Evolutionary conservation across 2,113 vertebrate genomes (phyloP).

Genomic region (Pseudopodoces humilis): DNA sequence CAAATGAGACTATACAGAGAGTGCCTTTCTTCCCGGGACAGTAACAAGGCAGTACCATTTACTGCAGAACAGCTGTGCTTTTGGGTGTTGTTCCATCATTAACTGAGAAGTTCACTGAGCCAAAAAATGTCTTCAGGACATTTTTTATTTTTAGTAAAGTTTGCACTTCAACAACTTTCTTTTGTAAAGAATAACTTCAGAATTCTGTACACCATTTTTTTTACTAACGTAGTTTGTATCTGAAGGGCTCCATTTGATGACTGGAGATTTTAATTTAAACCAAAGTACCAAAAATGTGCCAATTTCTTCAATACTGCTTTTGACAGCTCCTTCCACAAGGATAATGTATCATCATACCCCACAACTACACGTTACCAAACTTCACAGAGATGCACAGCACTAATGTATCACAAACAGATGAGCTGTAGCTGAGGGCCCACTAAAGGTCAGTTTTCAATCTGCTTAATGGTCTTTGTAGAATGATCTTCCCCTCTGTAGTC

Average conservation of each 20-base stretch:
- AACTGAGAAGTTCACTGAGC: background rate
- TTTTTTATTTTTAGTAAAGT: background rate
- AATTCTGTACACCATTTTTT: background rate
- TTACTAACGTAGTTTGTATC: background rate
- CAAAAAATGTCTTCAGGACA: background rate
- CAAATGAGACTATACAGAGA: background rate
- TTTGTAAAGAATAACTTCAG: background rate
- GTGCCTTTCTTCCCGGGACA: background rate
- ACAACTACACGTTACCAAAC: background rate
- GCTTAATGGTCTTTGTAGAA: background rate
- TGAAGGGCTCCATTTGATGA: background rate
- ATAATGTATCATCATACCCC: too few species aligned
- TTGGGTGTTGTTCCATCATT: background rate
- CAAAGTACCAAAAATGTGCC: background rate
- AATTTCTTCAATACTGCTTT: background rate
- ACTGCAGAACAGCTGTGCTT: background rate
- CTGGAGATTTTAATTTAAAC: background rate
- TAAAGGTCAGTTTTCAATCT: background rate
- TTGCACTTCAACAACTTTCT: background rate
- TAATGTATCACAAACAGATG: fast-evolving
- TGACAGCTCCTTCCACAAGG: background rate
- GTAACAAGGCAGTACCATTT: background rate
- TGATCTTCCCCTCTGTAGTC: background rate
- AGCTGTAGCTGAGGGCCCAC: background rate
- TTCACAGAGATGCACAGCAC: background rate